phyloP scores from a whole-genome alignment of 2,888 invertebrate genomes.

The Drosophila percnosoma region DNA sequence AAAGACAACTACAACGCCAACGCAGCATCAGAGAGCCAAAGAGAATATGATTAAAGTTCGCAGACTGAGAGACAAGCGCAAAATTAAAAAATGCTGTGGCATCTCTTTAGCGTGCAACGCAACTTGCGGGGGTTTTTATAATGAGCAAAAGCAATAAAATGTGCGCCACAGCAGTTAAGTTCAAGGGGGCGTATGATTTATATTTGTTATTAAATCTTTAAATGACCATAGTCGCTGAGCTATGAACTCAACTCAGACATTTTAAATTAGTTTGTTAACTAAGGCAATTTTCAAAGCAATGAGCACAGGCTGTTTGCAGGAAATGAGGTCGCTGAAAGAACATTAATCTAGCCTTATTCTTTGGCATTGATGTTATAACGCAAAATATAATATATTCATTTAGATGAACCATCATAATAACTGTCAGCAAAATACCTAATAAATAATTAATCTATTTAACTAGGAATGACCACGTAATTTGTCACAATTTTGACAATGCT shows the following conservation, averaged over 20 bases:
- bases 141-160: conserved; percentile 76
- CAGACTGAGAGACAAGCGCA: conserved; percentile 54
- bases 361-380: neutral
- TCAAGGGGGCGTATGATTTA: conserved; percentile 71
- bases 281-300: conserved; percentile 43
- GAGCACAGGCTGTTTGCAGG: neutral
- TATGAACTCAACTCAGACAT: conserved; percentile 19
- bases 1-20: neutral
- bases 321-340: conserved; percentile 14
- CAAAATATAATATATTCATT: neutral
- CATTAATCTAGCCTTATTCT: conserved; percentile 14
- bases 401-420: neutral
- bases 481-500: neutral
- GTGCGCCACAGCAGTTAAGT: conserved; percentile 37
- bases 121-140: conserved; percentile 58
- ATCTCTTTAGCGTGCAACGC: conserved; percentile 53
- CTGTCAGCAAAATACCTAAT: neutral
- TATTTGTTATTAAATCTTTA: conserved; percentile 71
- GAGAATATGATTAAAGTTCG: conserved; percentile 77
- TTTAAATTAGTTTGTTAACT: conserved; percentile 54
- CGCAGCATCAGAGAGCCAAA: conserved; percentile 8
- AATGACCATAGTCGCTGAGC: conserved; percentile 42
- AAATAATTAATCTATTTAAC: neutral
- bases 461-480: neutral
- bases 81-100: conserved; percentile 75